These are phyloP conservation scores for Mythimna ferrago DNA, from an alignment of 2,888 invertebrate genomes.

Conservation along the genomic window DNA sequence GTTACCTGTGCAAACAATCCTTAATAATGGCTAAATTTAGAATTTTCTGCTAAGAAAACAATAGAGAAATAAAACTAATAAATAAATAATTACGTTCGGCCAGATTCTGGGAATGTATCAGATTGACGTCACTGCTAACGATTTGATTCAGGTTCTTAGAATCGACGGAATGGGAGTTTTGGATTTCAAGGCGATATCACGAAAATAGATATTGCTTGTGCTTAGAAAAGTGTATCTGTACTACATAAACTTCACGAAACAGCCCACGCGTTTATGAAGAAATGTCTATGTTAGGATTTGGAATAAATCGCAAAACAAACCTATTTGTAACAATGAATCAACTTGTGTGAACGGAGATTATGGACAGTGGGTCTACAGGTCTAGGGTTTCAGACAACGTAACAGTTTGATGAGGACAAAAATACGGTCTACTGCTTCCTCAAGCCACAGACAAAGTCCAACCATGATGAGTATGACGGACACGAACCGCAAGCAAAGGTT, in stretches of 20 bases:
- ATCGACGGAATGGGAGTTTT: conserved; percentile 73
- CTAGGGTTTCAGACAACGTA: conserved; percentile 6
- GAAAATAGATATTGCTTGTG: conserved; percentile 71
- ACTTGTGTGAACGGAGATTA: conserved; percentile 17
- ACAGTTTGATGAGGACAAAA: conserved; percentile 3
- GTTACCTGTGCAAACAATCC: conserved; percentile 25
- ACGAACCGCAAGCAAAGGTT: conserved; percentile 44
- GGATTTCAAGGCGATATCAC: conserved; percentile 72
- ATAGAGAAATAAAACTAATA: conserved; percentile 67
- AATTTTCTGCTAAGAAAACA: conserved; percentile 64
- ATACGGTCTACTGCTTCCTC: conserved; percentile 13
- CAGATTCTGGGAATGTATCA: conserved; percentile 74
- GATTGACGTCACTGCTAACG: conserved; percentile 81
- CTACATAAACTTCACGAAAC: conserved; percentile 23
- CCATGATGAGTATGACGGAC: conserved; percentile 10
- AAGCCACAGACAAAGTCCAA: conserved; percentile 18
- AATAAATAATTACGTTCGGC: conserved; percentile 68
- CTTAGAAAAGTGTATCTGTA: conserved; percentile 50
- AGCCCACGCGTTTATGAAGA: conserved; percentile 26
- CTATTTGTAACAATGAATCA: conserved; percentile 25
- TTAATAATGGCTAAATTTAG: conserved; percentile 31
- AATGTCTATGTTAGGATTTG: conserved; percentile 30
- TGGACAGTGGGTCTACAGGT: conserved; percentile 2
- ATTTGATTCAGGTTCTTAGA: conserved; percentile 77
- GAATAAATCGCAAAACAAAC: conserved; percentile 12